Evolutionary conservation across 2,888 invertebrate species (phyloP).

Genomic region (Oxyscelio sp.): DNA sequence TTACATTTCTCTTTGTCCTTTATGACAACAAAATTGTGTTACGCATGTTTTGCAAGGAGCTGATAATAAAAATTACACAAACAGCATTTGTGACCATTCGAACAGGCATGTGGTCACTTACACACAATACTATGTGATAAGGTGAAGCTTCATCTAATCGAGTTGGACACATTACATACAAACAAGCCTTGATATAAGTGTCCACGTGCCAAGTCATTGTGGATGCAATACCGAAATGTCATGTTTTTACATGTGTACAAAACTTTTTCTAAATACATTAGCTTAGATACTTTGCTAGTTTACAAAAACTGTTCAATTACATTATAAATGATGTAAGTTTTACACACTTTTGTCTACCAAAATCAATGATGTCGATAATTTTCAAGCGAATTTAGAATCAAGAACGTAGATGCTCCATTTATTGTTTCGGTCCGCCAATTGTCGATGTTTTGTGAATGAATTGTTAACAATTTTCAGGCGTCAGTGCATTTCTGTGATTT

Average conservation of each 20-base stretch:
- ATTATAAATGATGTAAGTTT: slow-evolving; percentile 34
- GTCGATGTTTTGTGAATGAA: background rate
- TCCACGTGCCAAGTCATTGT: slow-evolving; percentile 62
- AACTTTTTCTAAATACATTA: slow-evolving; percentile 68
- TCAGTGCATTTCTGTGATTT: background rate
- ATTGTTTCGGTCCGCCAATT: background rate
- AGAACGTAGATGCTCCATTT: slow-evolving; percentile 8
- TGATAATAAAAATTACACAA: slow-evolving; percentile 39
- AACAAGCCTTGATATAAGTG: slow-evolving; percentile 81
- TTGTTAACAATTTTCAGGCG: background rate
- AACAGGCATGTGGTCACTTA: slow-evolving; percentile 79
- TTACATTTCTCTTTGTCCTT: background rate
- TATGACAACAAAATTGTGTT: background rate
- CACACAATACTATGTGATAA: slow-evolving; percentile 76
- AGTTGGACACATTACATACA: slow-evolving; percentile 79
- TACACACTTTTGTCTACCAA: slow-evolving; percentile 39
- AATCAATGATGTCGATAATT: slow-evolving; percentile 11
- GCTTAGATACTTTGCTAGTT: slow-evolving; percentile 60
- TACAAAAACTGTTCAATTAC: slow-evolving; percentile 41
- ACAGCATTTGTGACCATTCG: slow-evolving; percentile 79
- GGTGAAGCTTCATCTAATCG: slow-evolving; percentile 78
- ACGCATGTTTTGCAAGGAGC: slow-evolving; percentile 37
- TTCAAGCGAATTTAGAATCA: background rate
- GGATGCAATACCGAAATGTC: slow-evolving; percentile 51
- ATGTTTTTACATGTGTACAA: slow-evolving; percentile 77